Percentiles rank a stretch among this genome's conserved stretches.
These are phyloP conservation scores for Byasa hedistus DNA, from an alignment of 2,888 invertebrate genomes.

Conservation along the genomic window DNA sequence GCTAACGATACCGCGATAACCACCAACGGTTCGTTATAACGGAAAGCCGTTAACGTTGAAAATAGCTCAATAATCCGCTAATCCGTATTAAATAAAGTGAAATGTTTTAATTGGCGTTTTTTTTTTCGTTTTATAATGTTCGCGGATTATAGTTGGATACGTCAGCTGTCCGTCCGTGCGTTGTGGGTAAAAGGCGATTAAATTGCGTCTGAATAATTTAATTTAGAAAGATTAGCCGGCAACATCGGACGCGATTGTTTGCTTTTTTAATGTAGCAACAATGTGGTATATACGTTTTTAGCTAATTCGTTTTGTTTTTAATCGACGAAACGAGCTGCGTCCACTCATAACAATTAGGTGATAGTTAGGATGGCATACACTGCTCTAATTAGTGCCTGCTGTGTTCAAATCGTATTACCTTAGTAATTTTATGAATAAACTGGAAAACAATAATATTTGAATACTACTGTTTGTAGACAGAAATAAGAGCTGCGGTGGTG, in stretches of 20 bases:
- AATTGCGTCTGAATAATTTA: constrained; percentile 9
- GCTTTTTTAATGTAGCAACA: not conserved
- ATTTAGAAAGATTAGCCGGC: constrained; percentile 21
- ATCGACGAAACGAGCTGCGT: no score
- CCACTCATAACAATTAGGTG: no score
- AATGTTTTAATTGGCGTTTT: constrained; percentile 29
- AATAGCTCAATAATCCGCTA: constrained; percentile 23
- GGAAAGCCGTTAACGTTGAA: constrained; percentile 16
- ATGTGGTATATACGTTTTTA: not conserved
- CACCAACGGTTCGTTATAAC: constrained; percentile 13
- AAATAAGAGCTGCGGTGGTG: no score
- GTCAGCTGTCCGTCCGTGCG: constrained; percentile 10
- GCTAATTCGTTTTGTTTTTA: no score
- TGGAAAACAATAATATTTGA: no score
- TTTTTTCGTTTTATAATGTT: constrained; percentile 13
- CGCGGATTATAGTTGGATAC: constrained; percentile 16
- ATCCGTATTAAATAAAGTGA: constrained; percentile 27
- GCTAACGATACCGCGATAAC: not conserved
- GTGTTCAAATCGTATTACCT: no score
- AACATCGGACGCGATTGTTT: constrained; percentile 9
- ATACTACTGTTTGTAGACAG: no score
- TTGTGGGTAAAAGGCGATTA: constrained; percentile 18
- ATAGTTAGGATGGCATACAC: no score
- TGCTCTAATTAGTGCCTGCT: no score
- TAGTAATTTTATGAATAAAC: no score